Evolutionary conservation across 2,888 invertebrate species (phyloP).

Genomic region (Callosobruchus maculatus): DNA sequence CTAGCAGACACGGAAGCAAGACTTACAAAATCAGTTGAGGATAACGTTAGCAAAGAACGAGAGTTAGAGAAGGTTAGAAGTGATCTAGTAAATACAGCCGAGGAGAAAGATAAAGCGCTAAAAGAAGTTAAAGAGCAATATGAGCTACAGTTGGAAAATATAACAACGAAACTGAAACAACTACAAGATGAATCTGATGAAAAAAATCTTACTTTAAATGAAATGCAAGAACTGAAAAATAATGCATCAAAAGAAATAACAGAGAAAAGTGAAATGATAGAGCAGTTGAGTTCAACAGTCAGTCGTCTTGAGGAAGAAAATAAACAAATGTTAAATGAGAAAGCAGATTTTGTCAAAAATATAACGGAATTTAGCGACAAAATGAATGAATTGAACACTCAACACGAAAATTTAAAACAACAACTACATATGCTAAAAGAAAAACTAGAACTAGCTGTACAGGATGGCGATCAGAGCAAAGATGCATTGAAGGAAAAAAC

Average conservation of each 20-base stretch:
- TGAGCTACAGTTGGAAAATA: background rate
- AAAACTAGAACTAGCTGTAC: background rate
- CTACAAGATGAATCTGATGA: slow-evolving; percentile 22
- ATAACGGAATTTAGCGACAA: background rate
- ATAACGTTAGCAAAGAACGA: background rate
- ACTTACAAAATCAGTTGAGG: slow-evolving; percentile 15
- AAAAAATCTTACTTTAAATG: slow-evolving; percentile 19
- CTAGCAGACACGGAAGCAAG: slow-evolving; percentile 30
- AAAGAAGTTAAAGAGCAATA: background rate
- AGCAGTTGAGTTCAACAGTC: background rate
- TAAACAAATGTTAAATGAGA: background rate
- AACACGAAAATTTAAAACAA: background rate
- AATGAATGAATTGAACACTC: background rate
- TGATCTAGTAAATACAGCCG: background rate
- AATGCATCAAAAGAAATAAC: slow-evolving; percentile 4
- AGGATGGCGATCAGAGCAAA: slow-evolving; percentile 1
- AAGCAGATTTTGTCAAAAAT: background rate
- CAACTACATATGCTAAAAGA: background rate
- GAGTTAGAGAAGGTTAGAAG: background rate
- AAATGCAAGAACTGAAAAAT: slow-evolving; percentile 15
- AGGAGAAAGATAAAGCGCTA: slow-evolving; percentile 2
- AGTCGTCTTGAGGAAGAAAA: background rate
- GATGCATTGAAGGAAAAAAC: slow-evolving; percentile 9
- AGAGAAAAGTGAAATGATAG: slow-evolving; percentile 11
- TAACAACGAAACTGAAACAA: slow-evolving; percentile 11